Evolutionary conservation across 1,140 invertebrate species (phyloP).

Genomic region (Druon quercuslanigerum): DNA sequence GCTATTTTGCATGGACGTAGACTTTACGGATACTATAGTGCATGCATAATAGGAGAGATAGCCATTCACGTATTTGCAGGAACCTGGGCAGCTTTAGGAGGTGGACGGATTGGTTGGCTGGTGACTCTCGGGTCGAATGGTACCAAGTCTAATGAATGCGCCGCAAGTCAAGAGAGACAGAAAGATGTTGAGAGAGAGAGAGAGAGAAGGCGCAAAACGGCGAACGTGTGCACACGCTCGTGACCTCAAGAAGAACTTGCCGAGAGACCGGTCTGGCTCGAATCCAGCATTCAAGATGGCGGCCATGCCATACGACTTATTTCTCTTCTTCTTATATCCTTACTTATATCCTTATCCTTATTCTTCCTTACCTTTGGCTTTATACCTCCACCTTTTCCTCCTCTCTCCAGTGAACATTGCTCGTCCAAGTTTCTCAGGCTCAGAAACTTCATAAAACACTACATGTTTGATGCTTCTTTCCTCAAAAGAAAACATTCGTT

Average conservation of each 20-base stretch:
- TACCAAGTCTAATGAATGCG: constrained; percentile 25
- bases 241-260: constrained; percentile 64
- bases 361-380: constrained; percentile 19
- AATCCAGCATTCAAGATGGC: constrained; percentile 33
- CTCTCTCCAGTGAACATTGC: constrained; percentile 7
- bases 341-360: constrained; percentile 25
- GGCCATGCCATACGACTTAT: constrained; percentile 1
- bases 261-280: constrained; percentile 49
- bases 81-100: constrained; percentile 3
- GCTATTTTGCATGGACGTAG: constrained; percentile 14
- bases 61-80: background rate
- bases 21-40: constrained; percentile 11
- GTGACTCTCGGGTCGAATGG: constrained; percentile 21
- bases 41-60: constrained; percentile 17
- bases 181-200: constrained; percentile 10
- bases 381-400: background rate
- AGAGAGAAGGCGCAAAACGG: constrained; percentile 19
- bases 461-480: background rate
- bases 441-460: constrained; percentile 19
- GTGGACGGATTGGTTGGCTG: constrained; percentile 1
- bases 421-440: constrained; percentile 29
- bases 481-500: background rate
- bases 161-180: constrained; percentile 25
- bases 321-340: constrained; percentile 32
- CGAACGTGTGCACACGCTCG: constrained; percentile 43